Evolutionary conservation across 2,888 invertebrate genomes (phyloP), one percentile per base, ranked within the genome.

Genomic region (Notodonta ziczac): DNA sequence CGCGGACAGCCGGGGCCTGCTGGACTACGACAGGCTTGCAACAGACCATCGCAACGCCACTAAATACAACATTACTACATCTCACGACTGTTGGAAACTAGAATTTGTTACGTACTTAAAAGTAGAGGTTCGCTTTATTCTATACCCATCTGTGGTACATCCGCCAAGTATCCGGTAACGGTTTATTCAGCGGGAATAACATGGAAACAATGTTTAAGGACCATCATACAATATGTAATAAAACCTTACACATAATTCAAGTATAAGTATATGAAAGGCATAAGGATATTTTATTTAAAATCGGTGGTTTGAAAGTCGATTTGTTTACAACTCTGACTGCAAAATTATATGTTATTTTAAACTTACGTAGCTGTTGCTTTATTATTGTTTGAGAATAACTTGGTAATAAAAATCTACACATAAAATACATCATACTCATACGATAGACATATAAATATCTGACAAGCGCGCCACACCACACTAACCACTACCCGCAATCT

Each of bases 401-500:
- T n/a, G 46, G 46, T 46, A 46, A 14, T 14, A 51, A n/a, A 51
- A 16, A 24, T 51, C 46, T 46, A 46, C 46, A 46, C 46, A 46
- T 46, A 4, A 9, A 10, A 42, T 9, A 5, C 46, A 46, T n/a
- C 46, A n/a, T 58, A 44, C 61, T 58, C 62, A 56, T 42, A 46
- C 69, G 61, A 68, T 59, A 59, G 62, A 65, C 62, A 69, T 60
- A 66, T 61, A 59, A 53, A 71, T 64, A 63, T 59, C 66, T 61
- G 70, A 67, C 67, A 64, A 72, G 72, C 69, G 63, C 65, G 63
- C 65, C 58, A 32, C 32, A 32, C 12, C 13, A 35, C 46, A 46
- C 4, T 42, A 42, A 42, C 42, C 59, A 66, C 76, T 76, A 77
- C 80, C 75, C 75, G 74, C 81, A 73, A 63, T 70, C 59, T 62